Base-by-base conservation (phyloP, 1,140 invertebrate genomes). In the Trissolcus basalis region DNA sequence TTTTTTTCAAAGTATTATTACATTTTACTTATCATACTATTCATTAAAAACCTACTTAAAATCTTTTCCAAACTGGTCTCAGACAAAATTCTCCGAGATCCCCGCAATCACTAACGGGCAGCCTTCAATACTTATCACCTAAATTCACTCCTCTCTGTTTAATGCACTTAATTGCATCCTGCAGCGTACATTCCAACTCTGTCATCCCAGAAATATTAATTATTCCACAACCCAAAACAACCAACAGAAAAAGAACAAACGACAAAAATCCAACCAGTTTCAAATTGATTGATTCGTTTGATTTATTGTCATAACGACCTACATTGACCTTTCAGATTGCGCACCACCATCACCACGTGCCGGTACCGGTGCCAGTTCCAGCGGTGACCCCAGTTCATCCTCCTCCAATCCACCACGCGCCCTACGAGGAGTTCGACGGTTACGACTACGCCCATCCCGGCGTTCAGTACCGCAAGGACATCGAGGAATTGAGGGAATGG, bases 301-400 rank as follows among this genome's bases (percentile, higher is more conserved):
- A 75, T 64, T 60, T 59, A 68, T 50, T 47, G 32, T 60, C 15
- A 71, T n/a, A 70, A 45, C 60, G 68, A 72, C 61, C 63, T 49
- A 68, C 39, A 27, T 68, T 72, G 49, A 68, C 19, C 39, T 84
- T 82, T 10, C 77, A 90, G 90, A 81, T 90, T 27, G 88, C 89
- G 0, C 90, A 90, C 78, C 90, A 90, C 53, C 90, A 90, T 80
- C 89, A 90, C 60, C 89, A 90, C 76, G 84, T 90, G 3, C 89
- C 89, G n/a, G 88, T 90, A 16, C 88, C 89, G 4, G 88, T 90
- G 4, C 85, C 88, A 4, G 75, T 89, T 33, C 88, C 89, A 16
- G 64, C 82, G 0, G 73, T 61, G 8, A 39, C 61, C 32, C 51
- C 69, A 4, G 77, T 75, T 10, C 82, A 80, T 16, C 81, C 72